Base-by-base conservation (phyloP, 2,797 vertebrate genomes). In the Pseudochaenichthys georgianus region DNA sequence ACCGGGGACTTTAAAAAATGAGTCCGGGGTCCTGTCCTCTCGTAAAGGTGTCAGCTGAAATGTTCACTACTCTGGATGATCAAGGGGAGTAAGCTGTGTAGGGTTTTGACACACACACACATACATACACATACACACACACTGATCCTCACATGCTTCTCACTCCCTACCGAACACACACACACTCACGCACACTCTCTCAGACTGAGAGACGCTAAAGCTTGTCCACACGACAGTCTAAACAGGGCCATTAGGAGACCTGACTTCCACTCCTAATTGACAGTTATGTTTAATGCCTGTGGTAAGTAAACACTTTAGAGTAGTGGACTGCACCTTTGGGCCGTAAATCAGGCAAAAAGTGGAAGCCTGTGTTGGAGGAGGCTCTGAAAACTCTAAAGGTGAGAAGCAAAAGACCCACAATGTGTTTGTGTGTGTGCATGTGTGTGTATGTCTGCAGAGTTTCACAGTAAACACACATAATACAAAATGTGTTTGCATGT, bases 11-110 rank as follows among this genome's bases (percentile, higher is more conserved):
- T 93, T 90, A 75, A 80, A 38, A 91, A 92, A 91, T 66, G 85
- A 88, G 93, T 80, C 84, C 42, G 64, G 84, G 94, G 91, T 92
- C 93, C 92, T 92, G 92, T 95, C 91, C 91, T 91, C 95, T 93
- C 94, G 79, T 96, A 96, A 95, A 96, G 91, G 95, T 96, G 96
- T 95, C 95, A 94, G 91, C 84, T 91, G 89, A 92, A 90, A 92
- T 90, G 88, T 95, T 90, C 93, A 91, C 84, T 87, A 77, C 82
- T 80, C 84, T 72, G 50, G 53, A 12, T 96, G 96, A 96, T 97
- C 95, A 96, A 96, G 94, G 95, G 83, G 82, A 88, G 80, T 77
- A 73, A 78, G 86, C 71, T 66, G 87, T 58, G 77, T 69, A 64
- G 75, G 64, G 45, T 50, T 82, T 74, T 75, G 66, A 83, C 78